Evolutionary conservation across 2,888 invertebrate genomes (phyloP).

Genomic region (Dexiosoma caninum): DNA sequence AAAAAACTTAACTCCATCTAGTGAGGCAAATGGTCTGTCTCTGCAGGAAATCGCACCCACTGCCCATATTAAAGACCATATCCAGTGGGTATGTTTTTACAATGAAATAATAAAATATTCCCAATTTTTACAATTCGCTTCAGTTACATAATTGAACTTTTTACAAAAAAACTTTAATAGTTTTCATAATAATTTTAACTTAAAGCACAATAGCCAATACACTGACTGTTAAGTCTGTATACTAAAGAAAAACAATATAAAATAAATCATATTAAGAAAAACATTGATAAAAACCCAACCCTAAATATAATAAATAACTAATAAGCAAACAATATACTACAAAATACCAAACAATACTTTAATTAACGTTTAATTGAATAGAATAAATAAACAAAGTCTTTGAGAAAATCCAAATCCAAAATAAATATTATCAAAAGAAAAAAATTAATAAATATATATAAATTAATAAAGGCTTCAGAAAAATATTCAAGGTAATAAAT

Average conservation of each 20-base stretch:
- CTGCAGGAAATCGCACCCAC: no score
- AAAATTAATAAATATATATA: slow-evolving; percentile 7
- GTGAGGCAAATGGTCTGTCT: no score
- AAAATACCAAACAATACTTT: background rate
- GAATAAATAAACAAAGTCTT: slow-evolving; percentile 19
- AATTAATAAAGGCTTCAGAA: no score
- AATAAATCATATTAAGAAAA: slow-evolving; percentile 26
- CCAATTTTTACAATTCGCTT: no score
- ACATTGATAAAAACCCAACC: slow-evolving; percentile 30
- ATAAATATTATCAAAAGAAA: background rate
- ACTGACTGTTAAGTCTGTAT: background rate
- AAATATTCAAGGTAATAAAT: slow-evolving; percentile 65
- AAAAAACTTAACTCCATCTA: no score
- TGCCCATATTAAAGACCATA: no score
- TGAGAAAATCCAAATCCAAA: slow-evolving; percentile 6
- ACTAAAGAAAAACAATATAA: slow-evolving; percentile 2
- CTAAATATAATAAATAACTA: background rate
- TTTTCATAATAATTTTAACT: background rate
- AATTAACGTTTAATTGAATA: slow-evolving; percentile 48
- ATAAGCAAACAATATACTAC: slow-evolving; percentile 1
- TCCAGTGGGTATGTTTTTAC: no score
- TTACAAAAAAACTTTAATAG: background rate
- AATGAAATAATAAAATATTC: no score
- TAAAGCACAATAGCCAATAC: background rate
- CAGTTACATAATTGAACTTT: no score